phyloP scores from a whole-genome alignment of 2,888 invertebrate genomes.

The Tuberolachnus salignus region DNA sequence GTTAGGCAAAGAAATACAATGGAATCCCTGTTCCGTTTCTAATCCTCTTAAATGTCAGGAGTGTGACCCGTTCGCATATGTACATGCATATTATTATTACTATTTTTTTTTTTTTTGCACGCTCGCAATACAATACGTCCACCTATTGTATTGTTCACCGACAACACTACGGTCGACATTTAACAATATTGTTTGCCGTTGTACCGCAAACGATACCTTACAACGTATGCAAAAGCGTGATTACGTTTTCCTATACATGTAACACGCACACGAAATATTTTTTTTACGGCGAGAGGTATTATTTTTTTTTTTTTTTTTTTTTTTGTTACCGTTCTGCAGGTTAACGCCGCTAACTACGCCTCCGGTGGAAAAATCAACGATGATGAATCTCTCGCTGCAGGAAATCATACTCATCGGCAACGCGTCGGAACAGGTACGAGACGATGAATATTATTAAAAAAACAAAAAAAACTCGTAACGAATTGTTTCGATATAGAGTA shows the following conservation, averaged over 20 bases:
- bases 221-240: conserved; percentile 38
- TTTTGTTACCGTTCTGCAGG: conserved; percentile 66
- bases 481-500: neutral
- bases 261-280: conserved; percentile 26
- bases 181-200: conserved; percentile 11
- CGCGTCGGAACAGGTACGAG: conserved; percentile 78
- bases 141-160: conserved; percentile 7
- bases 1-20: no score
- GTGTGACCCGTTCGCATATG: no score
- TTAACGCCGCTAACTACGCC: conserved; percentile 83
- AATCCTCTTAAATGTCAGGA: neutral
- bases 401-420: conserved; percentile 95
- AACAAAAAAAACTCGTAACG: neutral
- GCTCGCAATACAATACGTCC: neutral
- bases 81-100: neutral
- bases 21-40: no score
- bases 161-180: conserved; percentile 14
- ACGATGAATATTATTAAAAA: neutral
- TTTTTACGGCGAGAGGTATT: neutral
- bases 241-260: conserved; percentile 35
- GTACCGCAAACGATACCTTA: conserved; percentile 40
- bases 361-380: conserved; percentile 83
- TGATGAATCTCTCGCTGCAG: conserved; percentile 86
- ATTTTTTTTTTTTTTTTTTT: no score
- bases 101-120: no score